Evolutionary conservation across 2,888 invertebrate genomes (phyloP), one percentile per base, ranked within the genome.

Genomic region (Thymelicus sylvestris): DNA sequence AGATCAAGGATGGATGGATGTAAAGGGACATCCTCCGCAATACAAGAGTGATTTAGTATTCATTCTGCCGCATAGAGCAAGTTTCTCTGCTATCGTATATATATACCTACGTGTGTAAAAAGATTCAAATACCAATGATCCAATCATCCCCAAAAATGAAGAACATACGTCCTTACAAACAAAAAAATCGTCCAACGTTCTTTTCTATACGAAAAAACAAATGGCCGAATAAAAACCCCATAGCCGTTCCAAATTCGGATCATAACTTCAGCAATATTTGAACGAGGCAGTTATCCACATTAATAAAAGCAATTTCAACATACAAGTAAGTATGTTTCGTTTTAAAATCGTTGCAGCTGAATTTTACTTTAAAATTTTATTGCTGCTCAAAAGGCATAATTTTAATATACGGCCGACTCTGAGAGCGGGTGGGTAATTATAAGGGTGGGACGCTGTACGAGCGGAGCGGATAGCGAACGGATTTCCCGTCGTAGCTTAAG

Each of bases 351-450:
- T 71, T 77, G 75, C 78, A 78, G 76, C 76, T 74, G 78, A 81
- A 86, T 87, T 86, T 84, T 74, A 88, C 84, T 89, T 89, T 87
- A 82, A 86, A 88, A 89, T 89, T 85, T 87, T 89, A 88, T 87
- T 74, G 88, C 83, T 80, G 80, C 71, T 74, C 76, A 74, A 80
- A 81, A 79, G 83, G 83, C 85, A 86, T 86, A 83, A 84, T 84
- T 81, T 82, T 88, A 86, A 89, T 83, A 82, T 85, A 88, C 77
- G 73, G 57, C 60, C 19, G 66, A 31, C 61, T 55, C 50, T 65
- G 71, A 68, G 73, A 61, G 63, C 63, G 63, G 52, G 71, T 47
- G 48, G 71, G 67, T 68, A 68, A 69, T 66, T 67, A 68, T 72
- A 73, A 72, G 71, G 69, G 66, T 62, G 19, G 63, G 66, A 66